Base-by-base conservation (phyloP, 2,797 vertebrate species). In the Rhabdomys pumilio region DNA sequence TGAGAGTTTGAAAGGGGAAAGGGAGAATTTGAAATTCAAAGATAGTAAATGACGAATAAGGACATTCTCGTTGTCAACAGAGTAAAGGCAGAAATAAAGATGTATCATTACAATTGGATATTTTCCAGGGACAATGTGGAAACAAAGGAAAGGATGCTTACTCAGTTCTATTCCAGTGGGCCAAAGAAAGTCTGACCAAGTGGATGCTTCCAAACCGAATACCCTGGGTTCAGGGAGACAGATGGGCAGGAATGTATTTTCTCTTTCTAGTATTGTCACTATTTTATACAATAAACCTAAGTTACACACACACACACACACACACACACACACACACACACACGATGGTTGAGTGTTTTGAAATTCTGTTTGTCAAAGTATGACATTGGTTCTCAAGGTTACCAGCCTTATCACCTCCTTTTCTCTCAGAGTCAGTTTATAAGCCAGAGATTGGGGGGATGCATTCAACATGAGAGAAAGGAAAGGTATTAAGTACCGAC, bases 371-470 rank as follows among this genome's bases (percentile, higher is more conserved):
- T 65, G 38, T 83, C 80, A 93, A 41, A 88, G 85, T 14, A 86
- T 80, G 47, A 1, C 22, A 41, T 76, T 34, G 61, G 94, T 90
- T 91, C 63, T 82, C 47, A 83, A 86, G n/a, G 26, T 86, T n/a
- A 44, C n/a, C 72, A 63, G 57, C 83, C 59, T 75, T 24, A 80
- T 73, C 47, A 81, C 92, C 73, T 95, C 90, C 38, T 61, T 63
- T 76, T 67, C 20, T 4, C 44, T 90, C 96, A 82, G 29, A 96
- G 95, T 94, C 10, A 50, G 26, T 92, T 96, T 72, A 57, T 80
- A 80, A 96, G 59, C 65, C 55, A 76, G 73, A 96, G 44, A 13
- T 9, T 38, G 53, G 13, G n/a, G 38, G 22, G 57, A 90, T 22
- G 29, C 55, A 82, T 76, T 59, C 19, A 69, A 72, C 77, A 92